Conservation (phyloP, 2,797 vertebrate species). For the Oryzias sinensis region DNA sequence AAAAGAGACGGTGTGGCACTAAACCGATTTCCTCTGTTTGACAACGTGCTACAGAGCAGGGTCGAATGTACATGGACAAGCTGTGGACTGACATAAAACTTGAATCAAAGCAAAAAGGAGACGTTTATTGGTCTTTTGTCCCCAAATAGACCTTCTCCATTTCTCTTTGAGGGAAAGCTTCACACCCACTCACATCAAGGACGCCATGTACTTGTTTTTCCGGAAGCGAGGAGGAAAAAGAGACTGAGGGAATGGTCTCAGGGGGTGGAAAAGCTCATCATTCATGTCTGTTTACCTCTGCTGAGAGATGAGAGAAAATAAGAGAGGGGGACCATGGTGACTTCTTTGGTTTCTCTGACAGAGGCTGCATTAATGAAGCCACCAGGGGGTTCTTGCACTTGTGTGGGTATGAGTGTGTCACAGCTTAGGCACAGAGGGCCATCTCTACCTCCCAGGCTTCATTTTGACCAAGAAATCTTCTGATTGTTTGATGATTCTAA, state of each 20-base stretch:
- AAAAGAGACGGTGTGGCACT: constrained; percentile 15
- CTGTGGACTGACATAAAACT: constrained; percentile 31
- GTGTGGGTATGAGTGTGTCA: constrained; percentile 27
- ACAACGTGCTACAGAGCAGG: constrained; percentile 11
- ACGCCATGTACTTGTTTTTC: constrained; percentile 55
- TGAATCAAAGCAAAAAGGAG: constrained; percentile 31
- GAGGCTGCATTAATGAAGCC: constrained; percentile 73
- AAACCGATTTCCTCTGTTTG: constrained; percentile 29
- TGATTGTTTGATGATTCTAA: constrained; percentile 45
- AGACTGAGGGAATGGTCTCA: constrained; percentile 46
- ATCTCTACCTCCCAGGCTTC: constrained; percentile 43
- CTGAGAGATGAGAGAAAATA: constrained; percentile 46
- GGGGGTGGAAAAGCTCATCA: constrained; percentile 64
- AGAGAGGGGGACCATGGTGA: constrained; percentile 47
- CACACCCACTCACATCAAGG: constrained; percentile 56
- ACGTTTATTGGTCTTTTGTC: constrained; percentile 59
- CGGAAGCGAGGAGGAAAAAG: constrained; percentile 45
- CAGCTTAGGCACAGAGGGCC: constrained; percentile 35
- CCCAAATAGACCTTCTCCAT: constrained; percentile 47
- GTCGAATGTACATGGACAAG: constrained; percentile 17
- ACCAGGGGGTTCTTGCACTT: constrained; percentile 59
- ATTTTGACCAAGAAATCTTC: constrained; percentile 35
- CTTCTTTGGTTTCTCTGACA: constrained; percentile 66
- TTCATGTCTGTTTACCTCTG: constrained; percentile 69
- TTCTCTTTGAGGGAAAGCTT: constrained; percentile 53